Percentiles rank a stretch among this genome's conserved stretches.
These are phyloP conservation scores for Sericinus montela DNA, from an alignment of 2,888 invertebrate genomes.

Conservation along the genomic window DNA sequence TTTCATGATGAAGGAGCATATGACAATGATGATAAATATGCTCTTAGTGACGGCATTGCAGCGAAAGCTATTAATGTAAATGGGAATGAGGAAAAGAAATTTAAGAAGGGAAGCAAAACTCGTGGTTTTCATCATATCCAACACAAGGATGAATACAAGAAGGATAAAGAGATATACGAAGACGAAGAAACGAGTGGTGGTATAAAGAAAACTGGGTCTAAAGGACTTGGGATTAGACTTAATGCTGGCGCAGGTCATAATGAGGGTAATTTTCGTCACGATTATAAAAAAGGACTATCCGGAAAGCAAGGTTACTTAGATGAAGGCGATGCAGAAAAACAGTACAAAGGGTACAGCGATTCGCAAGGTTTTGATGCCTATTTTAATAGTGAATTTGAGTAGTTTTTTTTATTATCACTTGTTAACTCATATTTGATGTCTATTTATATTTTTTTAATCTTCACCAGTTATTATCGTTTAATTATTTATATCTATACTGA, in stretches of 20 bases:
- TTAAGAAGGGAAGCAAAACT: constrained; percentile 77
- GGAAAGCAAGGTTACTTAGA: constrained; percentile 71
- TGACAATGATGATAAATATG: constrained; percentile 62
- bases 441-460: no score
- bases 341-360: constrained; percentile 64
- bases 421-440: no score
- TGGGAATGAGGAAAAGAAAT: constrained; percentile 67
- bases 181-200: constrained; percentile 74
- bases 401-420: no score
- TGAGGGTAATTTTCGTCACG: constrained; percentile 56
- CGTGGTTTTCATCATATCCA: constrained; percentile 78
- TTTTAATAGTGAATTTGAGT: constrained; percentile 34
- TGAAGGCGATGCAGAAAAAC: constrained; percentile 71
- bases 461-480: no score
- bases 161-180: constrained; percentile 79
- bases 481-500: no score
- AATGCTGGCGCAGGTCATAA: constrained; percentile 62
- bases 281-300: constrained; percentile 61
- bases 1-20: constrained; percentile 46
- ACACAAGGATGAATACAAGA: constrained; percentile 81
- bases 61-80: constrained; percentile 56
- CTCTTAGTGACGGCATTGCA: constrained; percentile 53
- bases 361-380: constrained; percentile 61
- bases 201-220: constrained; percentile 70
- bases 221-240: constrained; percentile 60